These are phyloP conservation scores for Meriones psammophilus DNA, from an alignment of 2,797 vertebrate species.

Conservation along the genomic window DNA sequence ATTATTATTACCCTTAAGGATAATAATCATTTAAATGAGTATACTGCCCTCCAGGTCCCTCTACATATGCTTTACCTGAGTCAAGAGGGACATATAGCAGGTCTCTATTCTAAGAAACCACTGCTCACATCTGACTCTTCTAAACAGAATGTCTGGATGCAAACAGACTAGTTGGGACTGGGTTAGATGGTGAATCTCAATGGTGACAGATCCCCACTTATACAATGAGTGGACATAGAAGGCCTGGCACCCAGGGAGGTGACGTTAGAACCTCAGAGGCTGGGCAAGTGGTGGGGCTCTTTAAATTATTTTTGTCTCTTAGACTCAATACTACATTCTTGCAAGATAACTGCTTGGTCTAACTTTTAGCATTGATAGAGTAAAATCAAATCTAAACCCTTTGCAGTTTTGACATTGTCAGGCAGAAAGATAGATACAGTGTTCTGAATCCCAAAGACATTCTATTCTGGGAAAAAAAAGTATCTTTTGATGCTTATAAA, in stretches of 20 bases:
- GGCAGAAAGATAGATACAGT: neutral
- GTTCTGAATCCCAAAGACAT: neutral
- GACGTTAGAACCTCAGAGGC: neutral
- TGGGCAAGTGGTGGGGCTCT: neutral
- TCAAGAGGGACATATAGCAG: neutral
- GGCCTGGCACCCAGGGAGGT: neutral
- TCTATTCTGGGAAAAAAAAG: neutral
- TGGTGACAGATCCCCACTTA: neutral
- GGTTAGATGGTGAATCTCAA: neutral
- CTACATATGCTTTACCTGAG: neutral
- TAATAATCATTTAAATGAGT: neutral
- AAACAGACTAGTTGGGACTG: neutral
- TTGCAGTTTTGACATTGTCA: slow-evolving; percentile 15
- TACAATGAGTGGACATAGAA: too few species aligned
- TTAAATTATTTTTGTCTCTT: neutral
- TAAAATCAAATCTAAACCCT: neutral
- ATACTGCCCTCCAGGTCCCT: neutral
- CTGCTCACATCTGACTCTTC: neutral
- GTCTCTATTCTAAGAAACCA: neutral
- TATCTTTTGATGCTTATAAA: neutral
- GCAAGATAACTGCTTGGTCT: neutral
- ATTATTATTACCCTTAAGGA: neutral
- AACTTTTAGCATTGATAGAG: neutral
- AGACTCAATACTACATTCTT: neutral
- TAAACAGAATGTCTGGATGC: neutral